phyloP scores from a whole-genome alignment of 2,113 vertebrate species.

The Leptobrachium ailaonicum region DNA sequence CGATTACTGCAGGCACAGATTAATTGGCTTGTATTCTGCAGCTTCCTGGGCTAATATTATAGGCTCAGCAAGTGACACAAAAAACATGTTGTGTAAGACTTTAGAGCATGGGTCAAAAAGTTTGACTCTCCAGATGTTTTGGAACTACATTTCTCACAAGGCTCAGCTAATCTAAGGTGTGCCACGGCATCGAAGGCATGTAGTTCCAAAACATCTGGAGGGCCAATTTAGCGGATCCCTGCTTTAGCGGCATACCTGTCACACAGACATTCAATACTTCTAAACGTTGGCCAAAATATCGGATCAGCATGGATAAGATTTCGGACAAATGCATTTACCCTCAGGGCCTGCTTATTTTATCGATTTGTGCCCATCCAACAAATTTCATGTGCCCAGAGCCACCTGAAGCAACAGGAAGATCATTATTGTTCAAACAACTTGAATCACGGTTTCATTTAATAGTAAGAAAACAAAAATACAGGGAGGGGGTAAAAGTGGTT shows the following conservation, averaged over 20 bases:
- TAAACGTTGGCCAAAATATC: not conserved
- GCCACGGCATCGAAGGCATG: no score
- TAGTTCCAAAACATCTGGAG: no score
- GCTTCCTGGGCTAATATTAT: not conserved
- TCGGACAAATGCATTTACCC: constrained; percentile 56
- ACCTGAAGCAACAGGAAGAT: constrained; percentile 64
- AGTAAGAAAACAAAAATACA: constrained; percentile 21
- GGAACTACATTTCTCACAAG: no score
- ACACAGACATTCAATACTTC: constrained; percentile 6
- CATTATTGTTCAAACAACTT: constrained; percentile 65
- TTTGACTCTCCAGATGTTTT: no score
- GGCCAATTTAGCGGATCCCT: no score
- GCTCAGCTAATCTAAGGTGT: no score
- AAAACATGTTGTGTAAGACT: no score
- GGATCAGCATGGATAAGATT: not conserved
- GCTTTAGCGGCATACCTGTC: no score
- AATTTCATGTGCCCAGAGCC: constrained; percentile 59
- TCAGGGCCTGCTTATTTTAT: constrained; percentile 58
- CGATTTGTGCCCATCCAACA: constrained; percentile 44
- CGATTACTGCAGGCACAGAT: no score
- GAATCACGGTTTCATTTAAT: constrained; percentile 65
- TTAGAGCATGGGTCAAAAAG: no score
- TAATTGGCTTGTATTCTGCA: not conserved
- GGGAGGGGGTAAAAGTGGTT: constrained; percentile 52
- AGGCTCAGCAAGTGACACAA: not conserved